phyloP scores from a whole-genome alignment of 2,888 invertebrate genomes.

The Coelopa pilipes region DNA sequence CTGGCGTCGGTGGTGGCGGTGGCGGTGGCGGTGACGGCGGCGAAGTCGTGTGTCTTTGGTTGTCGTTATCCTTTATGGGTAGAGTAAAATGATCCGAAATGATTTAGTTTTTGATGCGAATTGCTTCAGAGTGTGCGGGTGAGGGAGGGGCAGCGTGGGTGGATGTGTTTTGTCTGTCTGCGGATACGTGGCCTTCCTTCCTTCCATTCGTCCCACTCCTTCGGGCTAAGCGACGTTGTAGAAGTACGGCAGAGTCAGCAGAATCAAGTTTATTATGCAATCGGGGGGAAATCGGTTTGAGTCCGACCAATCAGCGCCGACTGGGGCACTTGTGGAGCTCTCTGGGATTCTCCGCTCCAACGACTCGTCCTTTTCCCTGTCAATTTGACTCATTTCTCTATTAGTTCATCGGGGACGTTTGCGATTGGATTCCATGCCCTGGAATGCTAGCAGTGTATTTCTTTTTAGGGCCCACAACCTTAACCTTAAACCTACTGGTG shows the following conservation, averaged over 20 bases:
- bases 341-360: background rate
- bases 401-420: too few species aligned
- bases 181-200: too few species aligned
- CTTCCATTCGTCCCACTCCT: background rate
- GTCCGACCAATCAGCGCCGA: background rate
- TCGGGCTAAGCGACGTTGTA: background rate
- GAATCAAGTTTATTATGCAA: slow-evolving; percentile 8
- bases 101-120: slow-evolving; percentile 25
- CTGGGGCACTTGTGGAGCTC: slow-evolving; percentile 16
- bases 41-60: background rate
- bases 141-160: background rate
- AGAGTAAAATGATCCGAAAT: slow-evolving; percentile 14
- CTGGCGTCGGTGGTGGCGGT: too few species aligned
- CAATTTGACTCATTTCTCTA: too few species aligned
- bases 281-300: background rate
- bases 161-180: background rate
- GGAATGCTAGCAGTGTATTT: too few species aligned
- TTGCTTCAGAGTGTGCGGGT: background rate
- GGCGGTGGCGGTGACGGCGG: background rate
- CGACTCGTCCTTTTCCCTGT: too few species aligned
- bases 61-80: slow-evolving; percentile 17
- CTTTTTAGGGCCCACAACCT: too few species aligned
- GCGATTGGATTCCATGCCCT: too few species aligned
- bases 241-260: background rate
- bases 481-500: too few species aligned